Base-by-base conservation (phyloP, 64 coral and sea anemone genomes). In the Actinia tenebrosa region DNA sequence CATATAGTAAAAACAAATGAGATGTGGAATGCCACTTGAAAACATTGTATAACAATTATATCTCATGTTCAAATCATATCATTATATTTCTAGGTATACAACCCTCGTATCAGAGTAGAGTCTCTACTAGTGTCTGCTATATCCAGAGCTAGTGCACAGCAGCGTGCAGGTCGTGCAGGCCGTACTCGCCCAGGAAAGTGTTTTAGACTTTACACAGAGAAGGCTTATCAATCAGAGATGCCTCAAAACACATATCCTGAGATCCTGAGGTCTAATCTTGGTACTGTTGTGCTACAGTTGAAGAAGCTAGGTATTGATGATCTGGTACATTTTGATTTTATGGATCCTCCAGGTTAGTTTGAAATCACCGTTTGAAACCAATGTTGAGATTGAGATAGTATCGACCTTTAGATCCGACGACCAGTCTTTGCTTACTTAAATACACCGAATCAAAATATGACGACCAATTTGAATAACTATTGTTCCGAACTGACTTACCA, bases 291-390 rank as follows among this genome's bases (percentile, higher is more conserved):
- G 44, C 64, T 99, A 30, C 96, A 99, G 63, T 86, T 99, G 0
- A 99, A 99, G 75, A 99, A 99, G 71, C 83, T 99, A 13, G 97
- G 97, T 82, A 99, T 99, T 80, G 97, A 99, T 80, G 97, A 99
- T 66, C 77, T 99, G 80, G 97, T 99, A 15, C 97, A 99, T 93
- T 99, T 99, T 99, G 97, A 99, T 61, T 99, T 99, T 13, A 99
- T 99, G 97, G 97, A 99, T 62, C 97, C 93, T 25, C 97, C 97
- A 91, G 97, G 97, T 99, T 79, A 1, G 89, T 8, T 72, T 44
- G 46, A 9, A 66, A 16, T 18, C 37, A 20, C 30, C 30, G 30
- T 37, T 37, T 37, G 30, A 37, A 37, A 37, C 30, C 30, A 37
- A 37, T 37, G 30, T 37, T 37, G 30, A 45, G 47, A 50, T 50